Base-by-base conservation (phyloP, 2,797 vertebrate genomes). In the Chaetophractus vellerosus region DNA sequence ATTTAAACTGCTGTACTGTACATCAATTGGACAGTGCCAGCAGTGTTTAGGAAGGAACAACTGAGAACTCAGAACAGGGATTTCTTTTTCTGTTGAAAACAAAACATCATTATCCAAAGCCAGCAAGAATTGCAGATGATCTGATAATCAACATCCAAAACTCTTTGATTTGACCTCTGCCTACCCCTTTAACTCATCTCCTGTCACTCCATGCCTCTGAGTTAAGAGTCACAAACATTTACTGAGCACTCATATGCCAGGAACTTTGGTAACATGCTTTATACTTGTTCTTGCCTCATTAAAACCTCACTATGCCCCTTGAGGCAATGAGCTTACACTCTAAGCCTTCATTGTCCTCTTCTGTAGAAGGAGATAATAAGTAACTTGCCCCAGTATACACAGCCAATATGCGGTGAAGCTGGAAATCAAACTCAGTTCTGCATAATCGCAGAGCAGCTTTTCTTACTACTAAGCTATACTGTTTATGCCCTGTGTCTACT, bases 401-500 rank as follows among this genome's bases (percentile, higher is more conserved):
- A 5, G 3, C 12, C 74, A 9, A 9, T 38, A 5, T 6, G 11
- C 7, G 45, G 16, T 23, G 38, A 84, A 28, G 9, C 0, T 12
- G 6, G 31, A 63, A 50, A 23, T 23, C 26, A 69, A 38, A 72
- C 9, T 2, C 8, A 4, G 9, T 15, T 66, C 71, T 72, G 59
- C 19, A 11, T 36, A 21, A 48, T 80, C 28, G 78, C 50, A 19
- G 26, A 79, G 23, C 12, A 33, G 21, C 36, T n/a, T 4, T 45
- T 72, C 3, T 72, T 52, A 12, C 28, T 3, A 4, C 63, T 15
- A 48, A 1, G 2, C 26, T 76, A 0, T 38, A 36, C 4, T 41
- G 21, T 31, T 5, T 6, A 4, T 12, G 8, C 21, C 4, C 5
- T 7, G 4, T 9, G 2, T 52, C 28, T 55, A 0, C 18, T 52